Conservation (phyloP, 2,797 vertebrate genomes). For the Lepidocolaptes lacrymiger region DNA sequence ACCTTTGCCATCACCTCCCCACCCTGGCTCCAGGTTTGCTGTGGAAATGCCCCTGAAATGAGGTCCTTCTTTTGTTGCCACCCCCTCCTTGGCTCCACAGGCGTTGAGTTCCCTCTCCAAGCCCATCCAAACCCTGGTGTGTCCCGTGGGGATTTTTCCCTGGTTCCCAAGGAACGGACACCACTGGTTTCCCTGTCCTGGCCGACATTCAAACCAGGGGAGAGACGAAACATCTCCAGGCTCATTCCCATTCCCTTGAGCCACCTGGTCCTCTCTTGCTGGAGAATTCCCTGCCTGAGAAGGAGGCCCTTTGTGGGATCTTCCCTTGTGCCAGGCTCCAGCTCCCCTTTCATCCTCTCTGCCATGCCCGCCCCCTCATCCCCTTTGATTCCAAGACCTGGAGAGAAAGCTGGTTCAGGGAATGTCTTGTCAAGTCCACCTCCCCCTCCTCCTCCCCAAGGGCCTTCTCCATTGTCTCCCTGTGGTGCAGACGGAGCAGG, state of each 20-base stretch:
- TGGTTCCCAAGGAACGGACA: background rate
- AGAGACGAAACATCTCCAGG: constrained; percentile 22
- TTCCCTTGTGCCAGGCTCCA: constrained; percentile 20
- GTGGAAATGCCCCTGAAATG: background rate
- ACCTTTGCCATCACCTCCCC: background rate
- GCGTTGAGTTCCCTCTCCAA: background rate
- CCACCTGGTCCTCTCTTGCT: background rate
- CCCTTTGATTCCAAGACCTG: constrained; percentile 44
- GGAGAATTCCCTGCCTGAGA: constrained; percentile 16
- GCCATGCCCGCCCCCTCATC: constrained; percentile 24
- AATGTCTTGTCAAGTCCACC: constrained; percentile 68
- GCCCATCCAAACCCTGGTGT: background rate
- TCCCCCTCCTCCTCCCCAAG: constrained; percentile 69
- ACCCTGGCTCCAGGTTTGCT: background rate
- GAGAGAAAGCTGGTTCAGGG: constrained; percentile 2
- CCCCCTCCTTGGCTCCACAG: background rate
- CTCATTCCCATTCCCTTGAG: constrained; percentile 7
- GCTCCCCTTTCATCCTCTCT: constrained; percentile 35
- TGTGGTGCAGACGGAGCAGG: constrained; percentile 73
- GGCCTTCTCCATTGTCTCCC: constrained; percentile 65
- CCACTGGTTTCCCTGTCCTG: background rate
- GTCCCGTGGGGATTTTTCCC: fast-evolving
- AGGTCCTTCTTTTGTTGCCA: background rate
- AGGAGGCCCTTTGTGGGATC: constrained; percentile 34
- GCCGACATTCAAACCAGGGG: background rate